Evolutionary conservation across 2,797 vertebrate genomes (phyloP).

Genomic region (Eulemur rubriventer): DNA sequence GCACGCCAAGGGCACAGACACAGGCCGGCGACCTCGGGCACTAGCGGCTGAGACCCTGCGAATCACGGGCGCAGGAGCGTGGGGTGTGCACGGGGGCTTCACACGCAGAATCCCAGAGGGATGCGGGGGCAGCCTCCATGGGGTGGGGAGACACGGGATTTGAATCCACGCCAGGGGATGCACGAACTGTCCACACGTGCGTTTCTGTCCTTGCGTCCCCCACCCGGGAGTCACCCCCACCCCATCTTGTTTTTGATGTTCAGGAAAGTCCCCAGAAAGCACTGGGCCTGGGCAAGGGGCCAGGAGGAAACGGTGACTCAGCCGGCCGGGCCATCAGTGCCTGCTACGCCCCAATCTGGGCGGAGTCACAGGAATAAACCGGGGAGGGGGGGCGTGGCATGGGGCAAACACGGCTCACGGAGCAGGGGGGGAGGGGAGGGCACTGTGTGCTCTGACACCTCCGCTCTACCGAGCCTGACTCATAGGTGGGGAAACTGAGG

Average conservation of each 20-base stretch:
- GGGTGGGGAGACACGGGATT: too few relatives aligned
- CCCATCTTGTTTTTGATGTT: not conserved
- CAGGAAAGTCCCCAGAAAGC: constrained; percentile 52
- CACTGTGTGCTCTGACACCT: not conserved
- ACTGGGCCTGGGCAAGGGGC: not conserved
- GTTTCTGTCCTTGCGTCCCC: too few relatives aligned
- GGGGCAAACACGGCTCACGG: not conserved
- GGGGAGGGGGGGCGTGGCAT: accelerated
- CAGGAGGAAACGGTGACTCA: not conserved
- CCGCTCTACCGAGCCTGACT: not conserved
- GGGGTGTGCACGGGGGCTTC: too few relatives aligned
- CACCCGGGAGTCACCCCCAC: not conserved
- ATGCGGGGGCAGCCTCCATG: too few relatives aligned
- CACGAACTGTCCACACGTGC: too few relatives aligned
- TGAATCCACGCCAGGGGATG: too few relatives aligned
- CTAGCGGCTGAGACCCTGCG: too few relatives aligned
- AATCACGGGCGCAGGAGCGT: too few relatives aligned
- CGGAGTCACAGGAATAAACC: not conserved
- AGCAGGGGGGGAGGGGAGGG: too few relatives aligned
- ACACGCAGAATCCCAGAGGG: too few relatives aligned
- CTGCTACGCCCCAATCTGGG: not conserved
- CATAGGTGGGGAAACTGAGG: not conserved
- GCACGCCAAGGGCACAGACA: too few relatives aligned
- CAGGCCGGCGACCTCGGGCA: too few relatives aligned
- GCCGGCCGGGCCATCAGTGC: not conserved